Evolutionary conservation across 1,140 invertebrate species (phyloP), one percentile per base, ranked within the genome.

Genomic region (Drosophila persimilis): DNA sequence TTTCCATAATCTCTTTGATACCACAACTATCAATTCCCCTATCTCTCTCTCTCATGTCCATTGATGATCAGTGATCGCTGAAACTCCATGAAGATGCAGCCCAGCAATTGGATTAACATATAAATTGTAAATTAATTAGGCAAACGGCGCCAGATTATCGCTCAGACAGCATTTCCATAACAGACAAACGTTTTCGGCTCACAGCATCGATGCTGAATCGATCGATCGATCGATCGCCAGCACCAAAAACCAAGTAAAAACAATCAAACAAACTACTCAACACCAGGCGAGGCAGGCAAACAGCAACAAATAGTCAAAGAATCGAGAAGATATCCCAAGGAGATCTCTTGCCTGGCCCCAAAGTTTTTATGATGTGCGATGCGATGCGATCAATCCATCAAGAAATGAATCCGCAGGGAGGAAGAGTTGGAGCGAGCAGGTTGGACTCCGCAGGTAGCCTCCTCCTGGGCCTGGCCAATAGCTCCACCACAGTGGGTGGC

Each of bases 81-180:
- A 11, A 17, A 20, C 43, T 54, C 41, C 46, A 35, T 59, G 35
- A 52, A 65, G 76, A 63, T 61, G 45, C 45, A 65, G 13, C 48
- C 56, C 53, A 70, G 50, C 80, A 85, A 73, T 74, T 81, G 69
- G 69, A 85, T 85, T 86, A 85, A 77, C 80, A 85, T 86, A 86
- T 85, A 86, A 85, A 86, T 85, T 80, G 80, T 80, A 74, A 86
- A 86, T 86, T 86, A 86, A 86, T 86, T 83, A 88, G 78, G 54
- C 78, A 60, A 80, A 67, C 66, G 81, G 81, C 81, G 81, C 81
- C 81, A 74, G 73, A 83, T 86, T 86, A 78, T 81, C 52, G 62
- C 60, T 72, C 45, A 64, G 52, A 45, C 69, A 63, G 57, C 71
- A 47, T 50, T 54, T 47, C 57, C 26, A 83, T 72, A 63, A 50